phyloP scores from a whole-genome alignment of 2,888 invertebrate species.

The Elmis aenea region DNA sequence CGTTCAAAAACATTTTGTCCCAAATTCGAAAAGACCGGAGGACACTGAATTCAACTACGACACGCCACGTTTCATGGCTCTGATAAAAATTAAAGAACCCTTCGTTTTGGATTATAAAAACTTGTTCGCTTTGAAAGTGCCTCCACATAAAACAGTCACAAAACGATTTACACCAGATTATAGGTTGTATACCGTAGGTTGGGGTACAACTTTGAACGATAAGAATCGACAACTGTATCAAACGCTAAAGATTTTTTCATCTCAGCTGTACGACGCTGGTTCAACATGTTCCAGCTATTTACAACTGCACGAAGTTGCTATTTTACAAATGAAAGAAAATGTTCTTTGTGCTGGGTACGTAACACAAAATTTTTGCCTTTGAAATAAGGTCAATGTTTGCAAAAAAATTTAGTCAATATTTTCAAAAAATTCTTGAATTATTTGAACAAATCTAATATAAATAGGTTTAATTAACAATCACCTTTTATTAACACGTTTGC shows the following conservation, averaged over 20 bases:
- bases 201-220: conserved; percentile 1
- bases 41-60: neutral
- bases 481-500: too few species aligned
- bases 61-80: neutral
- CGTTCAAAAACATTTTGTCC: neutral
- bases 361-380: too few species aligned
- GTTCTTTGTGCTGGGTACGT: conserved; percentile 5
- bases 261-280: neutral
- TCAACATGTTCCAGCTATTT: neutral
- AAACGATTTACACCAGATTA: conserved; percentile 1
- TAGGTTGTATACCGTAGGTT: conserved; percentile 2
- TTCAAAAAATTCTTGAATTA: neutral
- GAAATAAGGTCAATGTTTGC: neutral
- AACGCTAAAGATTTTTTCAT: neutral
- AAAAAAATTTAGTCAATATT: neutral
- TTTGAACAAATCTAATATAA: conserved; percentile 4
- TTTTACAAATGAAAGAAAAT: neutral
- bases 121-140: neutral
- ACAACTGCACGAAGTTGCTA: conserved; percentile 1
- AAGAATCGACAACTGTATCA: neutral
- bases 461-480: too few species aligned
- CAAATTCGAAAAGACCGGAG: neutral
- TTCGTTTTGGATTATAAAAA: neutral
- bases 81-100: neutral
- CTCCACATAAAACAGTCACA: neutral